These are phyloP conservation scores for Aphelenchoides bicaudatus DNA, from an alignment of 2,888 invertebrate genomes.

Conservation along the genomic window DNA sequence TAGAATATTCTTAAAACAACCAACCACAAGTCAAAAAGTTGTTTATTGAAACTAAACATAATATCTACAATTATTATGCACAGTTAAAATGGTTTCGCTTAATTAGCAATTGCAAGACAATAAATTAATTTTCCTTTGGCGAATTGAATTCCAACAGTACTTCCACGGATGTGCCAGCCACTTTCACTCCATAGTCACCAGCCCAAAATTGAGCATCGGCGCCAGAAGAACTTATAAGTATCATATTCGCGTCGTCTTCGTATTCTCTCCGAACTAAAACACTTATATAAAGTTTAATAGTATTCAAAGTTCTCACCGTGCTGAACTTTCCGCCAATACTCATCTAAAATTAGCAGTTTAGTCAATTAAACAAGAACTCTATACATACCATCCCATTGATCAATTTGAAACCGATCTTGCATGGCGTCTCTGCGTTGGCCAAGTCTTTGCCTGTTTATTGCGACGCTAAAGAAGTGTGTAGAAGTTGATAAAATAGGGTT, in stretches of 20 bases:
- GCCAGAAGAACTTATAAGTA: conserved; percentile 16
- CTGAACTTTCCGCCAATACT: conserved; percentile 25
- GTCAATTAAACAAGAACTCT: background rate
- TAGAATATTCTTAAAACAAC: no score
- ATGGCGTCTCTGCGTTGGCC: background rate
- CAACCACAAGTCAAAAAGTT: background rate
- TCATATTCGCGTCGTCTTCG: conserved; percentile 1
- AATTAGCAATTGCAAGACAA: background rate
- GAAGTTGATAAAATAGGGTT: background rate
- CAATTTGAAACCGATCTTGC: background rate
- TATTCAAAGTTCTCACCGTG: no score
- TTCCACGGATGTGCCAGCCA: conserved; percentile 23
- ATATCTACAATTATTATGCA: background rate
- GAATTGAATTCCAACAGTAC: conserved; percentile 18
- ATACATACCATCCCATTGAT: conserved; percentile 23
- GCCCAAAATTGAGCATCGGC: conserved; percentile 36
- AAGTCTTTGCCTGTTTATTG: background rate
- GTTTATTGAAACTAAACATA: background rate
- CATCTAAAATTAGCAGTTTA: conserved; percentile 13
- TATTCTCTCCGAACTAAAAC: conserved; percentile 17
- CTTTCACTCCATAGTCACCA: conserved; percentile 27
- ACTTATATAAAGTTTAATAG: no score
- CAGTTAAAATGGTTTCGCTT: background rate
- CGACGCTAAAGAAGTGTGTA: background rate
- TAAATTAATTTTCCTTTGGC: background rate